A percentile compares a stretch with the other conserved stretches of the same genome.
phyloP scores from a whole-genome alignment of 2,797 vertebrate genomes.

The Tarsius wallacei region DNA sequence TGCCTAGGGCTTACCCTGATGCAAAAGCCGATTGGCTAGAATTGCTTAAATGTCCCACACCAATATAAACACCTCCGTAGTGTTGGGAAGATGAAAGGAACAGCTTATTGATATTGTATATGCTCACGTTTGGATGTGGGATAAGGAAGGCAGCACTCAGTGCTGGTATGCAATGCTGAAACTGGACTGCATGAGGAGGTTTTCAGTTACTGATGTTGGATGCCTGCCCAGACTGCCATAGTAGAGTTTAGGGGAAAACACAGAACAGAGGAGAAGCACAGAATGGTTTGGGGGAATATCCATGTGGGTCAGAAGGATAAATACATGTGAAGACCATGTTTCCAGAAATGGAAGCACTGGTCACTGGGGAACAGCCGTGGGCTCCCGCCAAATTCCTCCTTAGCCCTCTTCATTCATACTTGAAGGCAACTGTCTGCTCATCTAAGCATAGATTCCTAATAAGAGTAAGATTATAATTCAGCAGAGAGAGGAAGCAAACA shows the following conservation, averaged over 20 bases:
- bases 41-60: constrained; percentile 88
- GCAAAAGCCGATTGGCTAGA: constrained; percentile 87
- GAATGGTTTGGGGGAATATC: constrained; percentile 77
- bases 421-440: constrained; percentile 71
- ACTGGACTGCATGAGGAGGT: constrained; percentile 75
- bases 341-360: constrained; percentile 70
- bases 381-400: constrained; percentile 78
- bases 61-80: constrained; percentile 90
- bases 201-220: constrained; percentile 85
- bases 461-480: not conserved
- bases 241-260: constrained; percentile 84
- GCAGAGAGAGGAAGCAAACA: constrained; percentile 41
- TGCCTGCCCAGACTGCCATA: constrained; percentile 81
- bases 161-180: constrained; percentile 69
- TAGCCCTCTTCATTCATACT: constrained; percentile 66
- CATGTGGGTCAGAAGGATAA: constrained; percentile 43
- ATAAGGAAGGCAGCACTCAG: constrained; percentile 77
- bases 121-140: constrained; percentile 72
- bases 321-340: constrained; percentile 70
- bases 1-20: constrained; percentile 62
- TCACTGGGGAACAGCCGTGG: constrained; percentile 85
- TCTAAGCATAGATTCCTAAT: constrained; percentile 56
- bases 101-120: constrained; percentile 75
- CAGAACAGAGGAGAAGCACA: constrained; percentile 75
- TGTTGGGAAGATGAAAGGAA: constrained; percentile 72